Base-by-base conservation (phyloP, 2,888 invertebrate species). In the Salpingus planirostris region DNA sequence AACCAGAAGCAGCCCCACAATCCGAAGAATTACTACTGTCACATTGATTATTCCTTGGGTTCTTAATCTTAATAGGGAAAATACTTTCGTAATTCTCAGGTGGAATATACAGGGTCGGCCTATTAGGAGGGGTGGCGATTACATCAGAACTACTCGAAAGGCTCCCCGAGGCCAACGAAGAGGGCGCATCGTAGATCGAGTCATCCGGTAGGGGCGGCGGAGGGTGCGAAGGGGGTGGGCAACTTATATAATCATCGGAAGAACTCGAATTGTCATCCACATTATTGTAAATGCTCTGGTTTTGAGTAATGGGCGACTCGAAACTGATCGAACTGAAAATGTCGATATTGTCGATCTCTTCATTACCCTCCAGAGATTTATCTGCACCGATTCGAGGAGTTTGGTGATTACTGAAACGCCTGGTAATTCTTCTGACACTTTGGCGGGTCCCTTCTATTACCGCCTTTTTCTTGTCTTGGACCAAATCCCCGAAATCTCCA, bases 401-500 rank as follows among this genome's bases (percentile, higher is more conserved):
- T 18, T 49, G 48, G 11, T 14, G 13, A 8, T 24, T 12, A 6
- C 29, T 18, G 43, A 65, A 64, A 18, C 57, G 45, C 38, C 56
- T 53, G 3, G 61, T 59, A 21, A 64, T 50, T 43, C 51, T 57
- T 21, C 64, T 49, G 4, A 65, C 59, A 58, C 60, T 67, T 60
- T 58, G 68, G 45, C 71, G 68, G 0, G 79, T 80, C 31, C 75
- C 70, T 51, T 77, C 77, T 29, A 78, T 73, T 2, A 79, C 73
- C 23, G 77, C 76, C 43, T 73, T 76, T 31, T 68, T 68, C 44
- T 67, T 68, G 53, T 71, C 64, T 52, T 69, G 58, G 1, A 75
- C 69, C 60, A 70, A 69, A 14, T 64, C 64, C 1, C 71, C 70
- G 11, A 74, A 69, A 49, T 74, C 74, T 42, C 68, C 74, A 1